Conservation (phyloP, 92 coral and sea anemone genomes). For the Palythoa grandis region DNA sequence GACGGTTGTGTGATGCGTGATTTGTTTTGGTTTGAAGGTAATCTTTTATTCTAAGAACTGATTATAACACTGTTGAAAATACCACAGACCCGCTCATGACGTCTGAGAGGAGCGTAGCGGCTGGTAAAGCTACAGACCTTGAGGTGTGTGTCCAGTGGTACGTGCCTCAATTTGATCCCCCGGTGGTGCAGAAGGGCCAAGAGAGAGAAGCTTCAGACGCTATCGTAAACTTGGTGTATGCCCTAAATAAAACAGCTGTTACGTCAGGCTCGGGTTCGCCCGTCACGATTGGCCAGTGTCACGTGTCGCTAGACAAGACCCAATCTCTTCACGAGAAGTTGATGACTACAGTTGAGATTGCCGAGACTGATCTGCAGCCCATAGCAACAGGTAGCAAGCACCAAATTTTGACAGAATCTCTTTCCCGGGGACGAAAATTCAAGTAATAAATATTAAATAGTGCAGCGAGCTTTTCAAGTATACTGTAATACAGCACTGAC, state of each 20-base stretch:
- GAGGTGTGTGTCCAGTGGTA: constrained; percentile 91
- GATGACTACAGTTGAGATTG: constrained; percentile 78
- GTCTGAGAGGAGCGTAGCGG: constrained; percentile 20
- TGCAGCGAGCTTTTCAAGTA: too few relatives aligned
- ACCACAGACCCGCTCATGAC: constrained; percentile 30
- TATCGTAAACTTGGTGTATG: constrained; percentile 61
- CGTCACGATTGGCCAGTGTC: constrained; percentile 70
- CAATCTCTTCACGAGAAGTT: constrained; percentile 83
- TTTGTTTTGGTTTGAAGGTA: not conserved
- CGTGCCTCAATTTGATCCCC: constrained; percentile 53
- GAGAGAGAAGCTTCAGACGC: constrained; percentile 18
- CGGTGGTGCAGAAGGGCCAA: constrained; percentile 13
- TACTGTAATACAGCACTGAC: too few relatives aligned
- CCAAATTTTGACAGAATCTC: not conserved
- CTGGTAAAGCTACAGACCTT: constrained; percentile 65
- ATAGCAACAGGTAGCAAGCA: constrained; percentile 34
- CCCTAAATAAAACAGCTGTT: constrained; percentile 81
- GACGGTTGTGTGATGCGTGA: too few relatives aligned
- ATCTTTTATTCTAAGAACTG: not conserved
- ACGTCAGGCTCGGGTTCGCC: constrained; percentile 50
- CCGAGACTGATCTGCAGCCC: constrained; percentile 79
- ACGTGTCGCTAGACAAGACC: constrained; percentile 52
- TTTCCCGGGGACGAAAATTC: too few relatives aligned
- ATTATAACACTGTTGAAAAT: not conserved
- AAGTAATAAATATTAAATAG: too few relatives aligned